Percentiles rank a stretch among this genome's conserved stretches.
These are phyloP conservation scores for Clitarchus hookeri DNA, from an alignment of 2,888 invertebrate species.

Conservation along the genomic window DNA sequence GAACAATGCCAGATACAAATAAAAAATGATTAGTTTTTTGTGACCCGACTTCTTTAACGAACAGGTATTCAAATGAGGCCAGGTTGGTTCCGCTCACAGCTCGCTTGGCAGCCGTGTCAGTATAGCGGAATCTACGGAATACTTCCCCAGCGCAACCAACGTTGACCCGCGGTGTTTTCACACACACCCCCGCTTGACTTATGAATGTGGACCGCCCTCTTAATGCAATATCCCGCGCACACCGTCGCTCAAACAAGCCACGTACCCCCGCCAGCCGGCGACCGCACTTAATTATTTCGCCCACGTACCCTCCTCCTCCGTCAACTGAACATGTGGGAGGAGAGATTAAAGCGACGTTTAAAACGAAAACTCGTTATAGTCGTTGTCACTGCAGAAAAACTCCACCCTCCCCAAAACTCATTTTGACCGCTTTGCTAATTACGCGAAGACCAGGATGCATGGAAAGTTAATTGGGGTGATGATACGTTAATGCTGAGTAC, in stretches of 20 bases:
- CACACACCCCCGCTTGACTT: background rate
- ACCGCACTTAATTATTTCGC: background rate
- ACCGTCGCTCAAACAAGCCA: background rate
- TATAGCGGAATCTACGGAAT: no score
- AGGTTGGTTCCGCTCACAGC: no score
- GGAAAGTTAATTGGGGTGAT: background rate
- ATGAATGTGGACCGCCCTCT: background rate
- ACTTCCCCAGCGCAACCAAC: no score
- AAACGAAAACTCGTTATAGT: background rate
- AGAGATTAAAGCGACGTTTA: background rate
- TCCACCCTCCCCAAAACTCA: background rate
- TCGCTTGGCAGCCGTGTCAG: no score
- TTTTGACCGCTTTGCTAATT: background rate
- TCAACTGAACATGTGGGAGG: background rate
- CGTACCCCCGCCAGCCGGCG: background rate
- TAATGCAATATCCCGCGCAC: background rate
- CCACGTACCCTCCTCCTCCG: background rate
- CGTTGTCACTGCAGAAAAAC: background rate
- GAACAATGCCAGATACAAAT: no score
- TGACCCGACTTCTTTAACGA: no score
- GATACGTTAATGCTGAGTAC: background rate
- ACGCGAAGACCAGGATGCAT: background rate
- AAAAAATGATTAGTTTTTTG: no score
- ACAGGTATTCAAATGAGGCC: no score
- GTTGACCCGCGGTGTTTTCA: no score